Conservation (phyloP, 1,140 invertebrate genomes). For the Chymomyza costata region DNA sequence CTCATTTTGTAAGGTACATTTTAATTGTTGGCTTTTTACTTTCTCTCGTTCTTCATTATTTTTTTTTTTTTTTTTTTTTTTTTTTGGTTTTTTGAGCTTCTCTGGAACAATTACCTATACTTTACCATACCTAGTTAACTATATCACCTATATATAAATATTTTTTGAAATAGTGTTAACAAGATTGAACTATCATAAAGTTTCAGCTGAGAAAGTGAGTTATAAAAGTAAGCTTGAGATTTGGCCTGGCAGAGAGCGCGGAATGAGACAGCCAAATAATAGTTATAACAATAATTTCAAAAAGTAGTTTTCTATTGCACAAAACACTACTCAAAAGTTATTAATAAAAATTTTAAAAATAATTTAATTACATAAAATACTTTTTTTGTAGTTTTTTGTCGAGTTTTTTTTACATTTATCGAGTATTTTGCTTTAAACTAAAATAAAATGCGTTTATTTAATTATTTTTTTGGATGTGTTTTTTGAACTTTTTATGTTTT, state of each 20-base stretch:
- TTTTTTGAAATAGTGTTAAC: slow-evolving; percentile 3
- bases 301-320: slow-evolving; percentile 4
- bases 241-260: slow-evolving; percentile 14
- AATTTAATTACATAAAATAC: slow-evolving; percentile 44
- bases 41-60: slow-evolving; percentile 13
- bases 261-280: slow-evolving; percentile 35
- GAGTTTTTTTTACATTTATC: slow-evolving; percentile 41
- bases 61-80: slow-evolving; percentile 12
- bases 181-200: slow-evolving; percentile 5
- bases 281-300: background rate
- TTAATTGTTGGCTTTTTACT: no score
- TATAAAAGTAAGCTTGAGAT: no score
- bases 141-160: slow-evolving; percentile 17
- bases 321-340: slow-evolving; percentile 9
- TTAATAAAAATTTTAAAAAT: slow-evolving; percentile 25
- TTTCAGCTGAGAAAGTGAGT: slow-evolving; percentile 2
- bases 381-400: slow-evolving; percentile 47
- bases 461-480: slow-evolving; percentile 16
- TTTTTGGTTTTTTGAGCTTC: slow-evolving; percentile 60
- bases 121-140: slow-evolving; percentile 14
- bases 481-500: slow-evolving; percentile 25
- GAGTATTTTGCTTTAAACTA: slow-evolving; percentile 19
- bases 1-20: slow-evolving; percentile 54
- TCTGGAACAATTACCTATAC: slow-evolving; percentile 27
- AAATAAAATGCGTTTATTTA: slow-evolving; percentile 25